A percentile compares a stretch with the other conserved stretches of the same genome.
Conservation (phyloP, 2,113 vertebrate species). For the Heteronetta atricapilla region DNA sequence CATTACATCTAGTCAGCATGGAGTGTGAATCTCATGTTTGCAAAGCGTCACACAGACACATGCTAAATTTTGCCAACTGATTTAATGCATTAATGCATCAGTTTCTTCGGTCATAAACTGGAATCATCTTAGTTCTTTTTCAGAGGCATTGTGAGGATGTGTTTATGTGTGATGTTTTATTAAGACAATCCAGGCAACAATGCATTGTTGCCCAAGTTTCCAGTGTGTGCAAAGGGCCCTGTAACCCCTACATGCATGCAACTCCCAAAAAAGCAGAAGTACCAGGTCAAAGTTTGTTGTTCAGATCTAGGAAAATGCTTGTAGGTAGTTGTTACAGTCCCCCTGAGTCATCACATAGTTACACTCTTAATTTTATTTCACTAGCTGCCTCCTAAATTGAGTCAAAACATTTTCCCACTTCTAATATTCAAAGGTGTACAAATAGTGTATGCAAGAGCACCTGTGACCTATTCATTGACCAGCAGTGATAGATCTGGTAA, state of each 20-base stretch:
- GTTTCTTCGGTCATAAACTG: not conserved
- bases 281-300: not conserved
- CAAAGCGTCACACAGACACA: not conserved
- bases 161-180: not conserved
- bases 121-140: not conserved
- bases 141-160: not conserved
- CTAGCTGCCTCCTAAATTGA: conserved; percentile 39
- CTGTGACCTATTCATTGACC: conserved; percentile 72
- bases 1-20: not conserved
- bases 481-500: conserved; percentile 74
- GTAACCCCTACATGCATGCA: not conserved
- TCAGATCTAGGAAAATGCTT: not conserved
- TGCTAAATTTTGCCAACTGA: not conserved
- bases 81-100: not conserved
- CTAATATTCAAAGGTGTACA: conserved; percentile 70
- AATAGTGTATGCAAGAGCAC: conserved; percentile 26
- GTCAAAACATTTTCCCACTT: conserved; percentile 69
- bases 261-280: not conserved
- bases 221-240: not conserved
- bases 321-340: not conserved
- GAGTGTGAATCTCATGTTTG: not conserved
- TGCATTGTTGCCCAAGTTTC: not conserved
- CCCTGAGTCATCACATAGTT: not conserved
- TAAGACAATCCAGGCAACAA: not conserved
- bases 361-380: conserved; percentile 44